A percentile compares a stretch with the other conserved stretches of the same genome.
phyloP scores from a whole-genome alignment of 1,140 invertebrate species.

The Medauroidea extradentata region DNA sequence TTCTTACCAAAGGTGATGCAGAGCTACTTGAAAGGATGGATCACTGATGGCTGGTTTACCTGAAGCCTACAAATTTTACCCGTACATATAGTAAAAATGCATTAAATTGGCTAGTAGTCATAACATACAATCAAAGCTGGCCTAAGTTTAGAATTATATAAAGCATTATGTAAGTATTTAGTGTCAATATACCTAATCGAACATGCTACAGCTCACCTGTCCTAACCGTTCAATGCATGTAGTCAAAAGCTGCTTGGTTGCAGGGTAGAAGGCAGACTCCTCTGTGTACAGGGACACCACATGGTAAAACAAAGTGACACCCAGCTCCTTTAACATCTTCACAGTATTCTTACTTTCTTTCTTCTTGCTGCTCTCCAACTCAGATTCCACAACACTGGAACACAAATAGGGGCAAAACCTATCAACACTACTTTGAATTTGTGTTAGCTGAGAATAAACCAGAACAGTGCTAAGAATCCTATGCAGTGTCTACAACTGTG shows the following conservation, averaged over 20 bases:
- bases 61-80: too few relatives aligned
- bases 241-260: constrained; percentile 66
- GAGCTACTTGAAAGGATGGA: too few relatives aligned
- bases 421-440: too few relatives aligned
- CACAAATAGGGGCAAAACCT: not conserved
- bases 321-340: constrained; percentile 48
- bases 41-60: too few relatives aligned
- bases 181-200: not conserved
- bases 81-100: too few relatives aligned
- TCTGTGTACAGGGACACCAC: constrained; percentile 61
- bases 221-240: constrained; percentile 68
- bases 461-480: too few relatives aligned
- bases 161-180: not conserved
- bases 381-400: constrained; percentile 20
- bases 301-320: constrained; percentile 68
- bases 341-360: not conserved
- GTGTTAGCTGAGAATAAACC: too few relatives aligned
- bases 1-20: too few relatives aligned
- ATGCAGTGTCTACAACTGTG: too few relatives aligned
- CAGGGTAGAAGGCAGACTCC: constrained; percentile 62
- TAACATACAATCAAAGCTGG: not conserved
- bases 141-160: not conserved
- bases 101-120: not conserved
- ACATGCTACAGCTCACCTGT: constrained; percentile 41
- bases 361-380: not conserved